Conservation (phyloP, 2,888 invertebrate genomes). For the Xanthia togata region DNA sequence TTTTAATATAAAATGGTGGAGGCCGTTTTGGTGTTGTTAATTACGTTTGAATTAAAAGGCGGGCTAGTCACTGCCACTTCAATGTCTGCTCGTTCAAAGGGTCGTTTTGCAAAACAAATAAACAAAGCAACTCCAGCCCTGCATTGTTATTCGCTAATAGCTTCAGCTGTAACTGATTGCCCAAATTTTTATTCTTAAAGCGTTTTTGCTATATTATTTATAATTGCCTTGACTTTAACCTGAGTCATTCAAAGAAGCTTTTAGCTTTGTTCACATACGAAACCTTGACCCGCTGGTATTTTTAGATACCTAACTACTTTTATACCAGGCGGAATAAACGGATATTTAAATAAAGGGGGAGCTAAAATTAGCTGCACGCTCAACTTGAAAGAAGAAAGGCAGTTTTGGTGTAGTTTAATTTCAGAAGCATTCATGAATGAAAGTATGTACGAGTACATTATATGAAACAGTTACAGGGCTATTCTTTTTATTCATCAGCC, state of each 20-base stretch:
- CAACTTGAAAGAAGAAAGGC: neutral
- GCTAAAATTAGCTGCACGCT: neutral
- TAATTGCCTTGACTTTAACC: slow-evolving; percentile 10
- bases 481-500: no score
- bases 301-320: slow-evolving; percentile 8
- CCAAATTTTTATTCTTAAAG: slow-evolving; percentile 31
- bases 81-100: slow-evolving; percentile 23
- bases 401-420: no score
- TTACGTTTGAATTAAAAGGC: slow-evolving; percentile 48
- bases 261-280: neutral
- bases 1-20: slow-evolving; percentile 39
- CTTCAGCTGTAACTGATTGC: slow-evolving; percentile 34
- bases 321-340: neutral
- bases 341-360: slow-evolving; percentile 4
- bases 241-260: slow-evolving; percentile 3
- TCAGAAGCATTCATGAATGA: no score
- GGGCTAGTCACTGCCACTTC: slow-evolving; percentile 21
- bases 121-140: slow-evolving; percentile 36
- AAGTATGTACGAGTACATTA: no score
- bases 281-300: slow-evolving; percentile 33
- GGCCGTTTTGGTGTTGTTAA: slow-evolving; percentile 36
- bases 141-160: slow-evolving; percentile 53
- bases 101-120: slow-evolving; percentile 29
- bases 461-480: no score
- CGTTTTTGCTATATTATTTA: slow-evolving; percentile 12